Evolutionary conservation across 2,797 vertebrate species (phyloP), one percentile per base, ranked within the genome.

Genomic region (Anabacerthia variegaticeps): DNA sequence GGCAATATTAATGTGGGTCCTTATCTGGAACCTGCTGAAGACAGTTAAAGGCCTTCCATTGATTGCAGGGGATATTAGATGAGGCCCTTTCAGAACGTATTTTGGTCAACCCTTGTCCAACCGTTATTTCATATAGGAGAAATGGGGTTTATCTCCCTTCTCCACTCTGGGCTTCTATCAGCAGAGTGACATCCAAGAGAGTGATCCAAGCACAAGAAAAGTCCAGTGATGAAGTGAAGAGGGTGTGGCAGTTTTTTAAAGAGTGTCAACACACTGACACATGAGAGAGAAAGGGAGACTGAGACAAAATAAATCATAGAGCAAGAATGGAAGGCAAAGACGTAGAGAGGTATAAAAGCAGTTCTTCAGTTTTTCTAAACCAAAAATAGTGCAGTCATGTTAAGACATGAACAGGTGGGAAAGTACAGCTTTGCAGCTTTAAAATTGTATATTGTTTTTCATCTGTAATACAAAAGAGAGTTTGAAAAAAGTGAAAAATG

Each of bases 391-490:
- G 88, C 63, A 52, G 87, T 98, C 98, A 73, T 97, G 98, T 98
- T 89, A 86, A 85, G 96, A 97, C 97, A 21, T 98, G 98, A 98
- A 76, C 79, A 79, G 73, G 89, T 94, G 95, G 97, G 97, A 95
- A 98, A 98, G 95, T 96, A 96, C 96, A n/a, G 88, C 76, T 95
- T 85, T 20, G 17, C 89, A 83, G 89, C 74, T 92, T 97, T 93
- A 97, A 96, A 95, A 94, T 58, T 89, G 61, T 88, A 6, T 88
- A 93, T 96, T 96, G 94, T 96, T 97, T 96, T 97, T 96, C 85
- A 87, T 84, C 65, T 83, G 55, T 78, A 90, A 95, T 86, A 97
- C 95, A 96, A 97, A 97, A 91, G 83, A 92, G 63, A 95, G 88
- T 54, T 86, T 94, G 68, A 92, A 92, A 95, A 95, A 94, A 91